Percentiles rank a stretch among this genome's conserved stretches.
Evolutionary conservation across 1,140 invertebrate genomes (phyloP).

Genomic region (Drosophila setifemur): DNA sequence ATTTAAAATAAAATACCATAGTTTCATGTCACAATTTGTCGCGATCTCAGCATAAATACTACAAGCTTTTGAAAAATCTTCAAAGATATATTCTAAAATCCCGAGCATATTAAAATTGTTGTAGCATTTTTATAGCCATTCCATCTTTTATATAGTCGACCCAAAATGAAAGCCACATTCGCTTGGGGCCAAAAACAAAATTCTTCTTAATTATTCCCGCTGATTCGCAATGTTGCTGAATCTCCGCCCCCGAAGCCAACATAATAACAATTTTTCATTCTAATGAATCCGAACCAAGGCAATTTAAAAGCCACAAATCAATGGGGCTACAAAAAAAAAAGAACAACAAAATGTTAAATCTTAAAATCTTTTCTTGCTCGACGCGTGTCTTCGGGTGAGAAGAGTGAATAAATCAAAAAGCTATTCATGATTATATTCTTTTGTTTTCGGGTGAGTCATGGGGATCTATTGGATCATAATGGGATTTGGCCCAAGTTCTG

Average conservation of each 20-base stretch:
- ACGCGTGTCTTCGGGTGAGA: conserved; percentile 29
- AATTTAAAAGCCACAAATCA: conserved; percentile 78
- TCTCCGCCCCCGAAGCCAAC: conserved; percentile 33
- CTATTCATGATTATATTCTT: neutral
- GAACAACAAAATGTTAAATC: conserved; percentile 18
- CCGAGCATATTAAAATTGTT: too few species aligned
- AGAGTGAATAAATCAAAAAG: conserved; percentile 24
- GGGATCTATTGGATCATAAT: conserved; percentile 8
- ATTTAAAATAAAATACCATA: too few species aligned
- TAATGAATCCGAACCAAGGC: conserved; percentile 31
- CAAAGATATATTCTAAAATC: neutral
- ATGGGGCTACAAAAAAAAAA: neutral
- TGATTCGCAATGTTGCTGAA: conserved; percentile 39
- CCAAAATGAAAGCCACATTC: conserved; percentile 10
- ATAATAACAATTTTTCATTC: conserved; percentile 59
- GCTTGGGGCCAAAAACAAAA: conserved; percentile 24
- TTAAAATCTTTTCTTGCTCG: conserved; percentile 13
- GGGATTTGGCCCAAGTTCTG: neutral
- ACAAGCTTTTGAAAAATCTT: neutral
- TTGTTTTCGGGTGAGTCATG: conserved; percentile 49
- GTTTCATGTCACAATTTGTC: too few species aligned
- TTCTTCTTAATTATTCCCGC: conserved; percentile 50
- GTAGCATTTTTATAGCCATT: neutral
- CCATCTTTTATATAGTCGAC: neutral
- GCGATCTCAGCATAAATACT: too few species aligned